phyloP scores from a whole-genome alignment of 2,113 vertebrate genomes.

The Setophaga kirtlandii region DNA sequence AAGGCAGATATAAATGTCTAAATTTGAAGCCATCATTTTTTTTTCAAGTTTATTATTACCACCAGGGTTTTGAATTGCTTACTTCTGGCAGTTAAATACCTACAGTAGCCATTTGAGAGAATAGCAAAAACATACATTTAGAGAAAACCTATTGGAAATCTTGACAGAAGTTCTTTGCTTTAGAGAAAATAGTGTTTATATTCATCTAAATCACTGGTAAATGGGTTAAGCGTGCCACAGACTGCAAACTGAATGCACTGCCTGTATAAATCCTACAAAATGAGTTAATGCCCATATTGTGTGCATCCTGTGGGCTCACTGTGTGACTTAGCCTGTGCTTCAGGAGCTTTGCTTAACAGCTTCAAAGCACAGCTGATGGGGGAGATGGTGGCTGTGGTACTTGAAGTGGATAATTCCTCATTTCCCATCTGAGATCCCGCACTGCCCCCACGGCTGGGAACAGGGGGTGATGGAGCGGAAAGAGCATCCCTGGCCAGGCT shows the following conservation, averaged over 20 bases:
- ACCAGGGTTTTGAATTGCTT: neutral
- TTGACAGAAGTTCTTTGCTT: neutral
- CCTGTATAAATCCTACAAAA: neutral
- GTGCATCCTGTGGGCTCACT: neutral
- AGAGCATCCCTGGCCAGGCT: neutral
- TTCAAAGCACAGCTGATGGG: neutral
- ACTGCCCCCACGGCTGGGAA: fast-evolving
- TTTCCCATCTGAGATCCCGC: fast-evolving
- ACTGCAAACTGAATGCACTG: neutral
- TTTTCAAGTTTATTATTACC: neutral
- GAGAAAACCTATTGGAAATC: neutral
- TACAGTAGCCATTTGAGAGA: neutral
- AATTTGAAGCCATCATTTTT: neutral
- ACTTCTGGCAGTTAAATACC: neutral
- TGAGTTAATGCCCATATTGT: neutral
- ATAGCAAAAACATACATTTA: neutral
- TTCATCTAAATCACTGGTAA: neutral
- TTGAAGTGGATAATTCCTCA: neutral
- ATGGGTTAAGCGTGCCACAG: neutral
- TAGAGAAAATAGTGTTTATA: neutral
- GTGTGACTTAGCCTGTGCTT: neutral
- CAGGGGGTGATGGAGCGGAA: neutral
- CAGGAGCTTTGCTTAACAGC: neutral
- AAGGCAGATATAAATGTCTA: neutral
- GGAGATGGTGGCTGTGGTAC: neutral